Percentiles rank a stretch among this genome's conserved stretches.
phyloP scores from a whole-genome alignment of 2,797 vertebrate species.

The Acomys russatus region DNA sequence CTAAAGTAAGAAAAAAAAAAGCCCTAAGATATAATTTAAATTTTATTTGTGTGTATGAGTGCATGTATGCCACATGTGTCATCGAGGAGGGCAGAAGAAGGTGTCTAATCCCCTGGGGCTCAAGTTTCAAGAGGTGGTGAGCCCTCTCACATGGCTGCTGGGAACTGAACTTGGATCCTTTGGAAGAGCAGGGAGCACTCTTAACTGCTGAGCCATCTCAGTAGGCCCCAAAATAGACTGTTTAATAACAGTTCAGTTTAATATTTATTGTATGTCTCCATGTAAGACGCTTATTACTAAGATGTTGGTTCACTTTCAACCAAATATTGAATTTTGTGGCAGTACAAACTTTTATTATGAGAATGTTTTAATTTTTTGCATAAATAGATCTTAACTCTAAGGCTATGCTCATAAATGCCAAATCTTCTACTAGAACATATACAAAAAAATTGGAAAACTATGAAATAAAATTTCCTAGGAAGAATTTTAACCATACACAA shows the following conservation, averaged over 20 bases:
- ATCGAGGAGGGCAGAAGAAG: neutral
- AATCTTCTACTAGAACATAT: neutral
- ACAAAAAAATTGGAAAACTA: neutral
- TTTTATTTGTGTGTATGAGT: neutral
- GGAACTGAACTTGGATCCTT: neutral
- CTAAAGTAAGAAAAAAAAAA: neutral
- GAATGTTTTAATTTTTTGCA: slow-evolving; percentile 8
- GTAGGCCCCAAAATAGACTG: neutral
- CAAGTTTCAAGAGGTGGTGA: neutral
- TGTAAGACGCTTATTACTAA: neutral
- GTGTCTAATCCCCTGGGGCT: neutral
- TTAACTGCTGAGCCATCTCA: neutral
- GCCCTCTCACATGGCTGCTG: neutral
- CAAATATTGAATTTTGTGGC: neutral
- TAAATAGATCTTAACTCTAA: neutral
- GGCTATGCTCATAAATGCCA: neutral
- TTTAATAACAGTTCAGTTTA: neutral
- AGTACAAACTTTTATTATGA: neutral
- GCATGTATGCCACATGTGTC: neutral
- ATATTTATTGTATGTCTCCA: too few relatives aligned
- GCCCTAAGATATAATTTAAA: neutral
- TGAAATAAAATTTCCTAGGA: neutral
- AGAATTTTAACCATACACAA: neutral
- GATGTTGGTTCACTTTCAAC: neutral
- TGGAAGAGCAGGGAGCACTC: neutral